Evolutionary conservation across 2,888 invertebrate genomes (phyloP).

Genomic region (Zhuqinia jingwanae): DNA sequence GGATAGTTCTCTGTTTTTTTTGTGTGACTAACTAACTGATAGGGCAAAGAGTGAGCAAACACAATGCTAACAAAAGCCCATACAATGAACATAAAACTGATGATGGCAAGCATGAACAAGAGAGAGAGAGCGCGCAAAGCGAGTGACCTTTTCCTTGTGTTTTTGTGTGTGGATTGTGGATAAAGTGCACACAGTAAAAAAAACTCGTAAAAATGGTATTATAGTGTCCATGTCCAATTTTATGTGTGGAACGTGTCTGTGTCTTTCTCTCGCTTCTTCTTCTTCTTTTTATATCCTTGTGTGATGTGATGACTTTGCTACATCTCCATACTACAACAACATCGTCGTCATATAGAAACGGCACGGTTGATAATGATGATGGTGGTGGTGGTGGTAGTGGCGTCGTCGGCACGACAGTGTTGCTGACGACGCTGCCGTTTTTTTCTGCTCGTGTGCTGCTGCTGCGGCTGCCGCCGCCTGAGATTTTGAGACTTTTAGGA

Average conservation of each 20-base stretch:
- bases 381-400: neutral
- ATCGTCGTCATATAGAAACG: slow-evolving; percentile 3
- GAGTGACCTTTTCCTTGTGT: slow-evolving; percentile 55
- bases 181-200: slow-evolving; percentile 66
- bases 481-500: neutral
- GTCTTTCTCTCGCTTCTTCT: slow-evolving; percentile 32
- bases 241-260: slow-evolving; percentile 44
- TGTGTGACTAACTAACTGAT: neutral
- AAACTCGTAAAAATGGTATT: slow-evolving; percentile 65
- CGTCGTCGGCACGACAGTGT: neutral
- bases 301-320: slow-evolving; percentile 38
- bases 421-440: slow-evolving; percentile 32
- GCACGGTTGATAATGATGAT: too few species aligned
- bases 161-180: slow-evolving; percentile 53
- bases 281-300: slow-evolving; percentile 29
- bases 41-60: neutral
- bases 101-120: neutral
- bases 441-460: too few species aligned
- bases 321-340: neutral
- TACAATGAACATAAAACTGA: slow-evolving; percentile 5
- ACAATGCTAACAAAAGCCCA: slow-evolving; percentile 3
- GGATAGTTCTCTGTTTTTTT: neutral
- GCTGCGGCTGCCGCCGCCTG: too few species aligned
- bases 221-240: slow-evolving; percentile 67
- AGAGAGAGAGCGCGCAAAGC: slow-evolving; percentile 1